Percentiles rank a stretch among this genome's conserved stretches.
Evolutionary conservation across 2,113 vertebrate species (phyloP).

Genomic region (Oostethus manadensis): DNA sequence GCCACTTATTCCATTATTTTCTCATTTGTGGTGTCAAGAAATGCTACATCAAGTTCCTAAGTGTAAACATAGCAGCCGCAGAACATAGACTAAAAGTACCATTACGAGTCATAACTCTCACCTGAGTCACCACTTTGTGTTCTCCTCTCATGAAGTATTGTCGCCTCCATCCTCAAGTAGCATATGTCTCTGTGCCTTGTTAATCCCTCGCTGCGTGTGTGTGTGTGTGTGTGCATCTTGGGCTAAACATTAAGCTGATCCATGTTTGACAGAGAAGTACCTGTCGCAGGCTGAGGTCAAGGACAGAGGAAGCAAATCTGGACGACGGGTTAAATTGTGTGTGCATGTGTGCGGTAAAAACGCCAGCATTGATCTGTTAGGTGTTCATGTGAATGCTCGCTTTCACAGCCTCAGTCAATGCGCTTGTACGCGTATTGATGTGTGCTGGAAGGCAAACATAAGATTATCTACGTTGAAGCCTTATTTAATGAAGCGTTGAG

Average conservation of each 20-base stretch:
- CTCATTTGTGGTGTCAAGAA: not conserved
- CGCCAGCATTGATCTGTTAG: constrained; percentile 2
- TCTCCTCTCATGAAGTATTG: constrained; percentile 23
- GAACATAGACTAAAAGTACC: not conserved
- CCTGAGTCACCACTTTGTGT: constrained; percentile 11
- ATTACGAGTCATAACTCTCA: constrained; percentile 32
- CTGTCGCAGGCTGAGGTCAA: constrained; percentile 27
- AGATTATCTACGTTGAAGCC: not conserved
- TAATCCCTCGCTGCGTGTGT: constrained; percentile 29
- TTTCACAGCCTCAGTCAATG: not conserved
- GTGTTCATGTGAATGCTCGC: not conserved
- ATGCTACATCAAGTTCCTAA: not conserved
- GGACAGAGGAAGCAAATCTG: constrained; percentile 2
- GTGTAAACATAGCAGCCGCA: not conserved
- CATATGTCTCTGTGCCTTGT: constrained; percentile 31
- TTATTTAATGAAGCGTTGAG: not conserved
- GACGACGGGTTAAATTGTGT: not conserved
- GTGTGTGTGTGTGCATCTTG: constrained; percentile 27
- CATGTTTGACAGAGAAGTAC: constrained; percentile 51
- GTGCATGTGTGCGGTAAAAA: not conserved
- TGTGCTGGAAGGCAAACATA: not conserved
- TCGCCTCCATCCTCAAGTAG: constrained; percentile 52
- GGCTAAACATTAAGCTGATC: constrained; percentile 73
- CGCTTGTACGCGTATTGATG: not conserved
- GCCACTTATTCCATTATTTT: constrained; percentile 1